A percentile compares a stretch with the other conserved stretches of the same genome.
Evolutionary conservation across 23 tunicate species (phyloP).

Genomic region (Botrylloides violaceus): DNA sequence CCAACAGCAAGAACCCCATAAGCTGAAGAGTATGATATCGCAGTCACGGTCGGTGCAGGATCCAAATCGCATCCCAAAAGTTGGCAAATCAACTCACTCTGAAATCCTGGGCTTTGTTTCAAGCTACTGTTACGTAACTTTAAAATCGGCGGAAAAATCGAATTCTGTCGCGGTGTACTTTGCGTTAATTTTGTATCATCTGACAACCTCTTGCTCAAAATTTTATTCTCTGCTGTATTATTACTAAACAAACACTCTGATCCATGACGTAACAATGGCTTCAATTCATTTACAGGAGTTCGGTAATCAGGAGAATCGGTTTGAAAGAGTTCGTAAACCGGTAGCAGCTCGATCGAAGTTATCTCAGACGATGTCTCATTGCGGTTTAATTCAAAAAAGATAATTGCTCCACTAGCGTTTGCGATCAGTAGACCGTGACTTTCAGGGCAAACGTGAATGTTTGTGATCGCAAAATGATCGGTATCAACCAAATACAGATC

Average conservation of each 20-base stretch:
- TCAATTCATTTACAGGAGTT: neutral
- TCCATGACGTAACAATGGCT: conserved; percentile 14
- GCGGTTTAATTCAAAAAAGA: conserved; percentile 26
- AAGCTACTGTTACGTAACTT: conserved; percentile 29
- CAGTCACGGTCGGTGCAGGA: conserved; percentile 24
- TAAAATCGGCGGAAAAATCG: conserved; percentile 16
- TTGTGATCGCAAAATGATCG: conserved; percentile 39
- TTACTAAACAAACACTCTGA: conserved; percentile 3
- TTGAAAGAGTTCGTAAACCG: neutral
- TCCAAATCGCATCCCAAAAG: conserved; percentile 18
- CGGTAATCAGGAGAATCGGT: neutral
- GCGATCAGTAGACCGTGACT: conserved; percentile 30
- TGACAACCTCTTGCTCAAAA: conserved; percentile 7
- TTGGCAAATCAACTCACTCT: conserved; percentile 45
- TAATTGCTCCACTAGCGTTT: conserved; percentile 40
- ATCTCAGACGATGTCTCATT: conserved; percentile 30
- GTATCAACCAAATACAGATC: conserved; percentile 11
- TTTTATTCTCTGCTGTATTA: neutral
- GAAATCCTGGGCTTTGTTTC: conserved; percentile 62
- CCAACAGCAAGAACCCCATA: conserved; percentile 45
- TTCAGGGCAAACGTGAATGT: conserved; percentile 43
- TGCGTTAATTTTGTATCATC: neutral
- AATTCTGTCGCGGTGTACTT: conserved; percentile 1
- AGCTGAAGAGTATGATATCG: conserved; percentile 15
- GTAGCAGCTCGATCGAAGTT: conserved; percentile 3